Evolutionary conservation across 2,797 vertebrate genomes (phyloP).

Genomic region (Xenentodon cancila): DNA sequence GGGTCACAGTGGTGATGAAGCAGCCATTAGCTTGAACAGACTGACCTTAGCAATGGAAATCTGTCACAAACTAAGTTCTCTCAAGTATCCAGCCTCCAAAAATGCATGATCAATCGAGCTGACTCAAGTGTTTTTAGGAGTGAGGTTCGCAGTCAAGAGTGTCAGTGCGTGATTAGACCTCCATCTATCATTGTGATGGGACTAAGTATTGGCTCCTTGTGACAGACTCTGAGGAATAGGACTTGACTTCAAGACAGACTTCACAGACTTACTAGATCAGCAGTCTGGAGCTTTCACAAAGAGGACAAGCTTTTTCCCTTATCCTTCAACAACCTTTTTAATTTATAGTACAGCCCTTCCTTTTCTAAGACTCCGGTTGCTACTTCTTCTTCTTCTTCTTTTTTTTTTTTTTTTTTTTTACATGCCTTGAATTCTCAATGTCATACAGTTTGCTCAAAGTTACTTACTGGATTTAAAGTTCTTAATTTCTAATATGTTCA

Average conservation of each 20-base stretch:
- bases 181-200: slow-evolving; percentile 85
- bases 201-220: slow-evolving; percentile 81
- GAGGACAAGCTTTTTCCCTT: slow-evolving; percentile 52
- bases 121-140: slow-evolving; percentile 80
- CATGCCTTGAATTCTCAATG: slow-evolving; percentile 20
- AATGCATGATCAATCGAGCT: slow-evolving; percentile 81
- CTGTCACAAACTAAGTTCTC: slow-evolving; percentile 83
- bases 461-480: too few species aligned
- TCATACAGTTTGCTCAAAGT: not conserved
- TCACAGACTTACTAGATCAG: slow-evolving; percentile 80
- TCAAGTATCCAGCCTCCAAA: slow-evolving; percentile 71
- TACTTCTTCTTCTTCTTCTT: too few species aligned
- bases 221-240: slow-evolving; percentile 83
- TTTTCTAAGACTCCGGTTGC: slow-evolving; percentile 22
- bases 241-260: slow-evolving; percentile 76
- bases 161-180: slow-evolving; percentile 83
- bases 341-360: slow-evolving; percentile 50
- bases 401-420: slow-evolving; percentile 20
- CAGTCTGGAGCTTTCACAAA: slow-evolving; percentile 70
- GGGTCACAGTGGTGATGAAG: slow-evolving; percentile 66
- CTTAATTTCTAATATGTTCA: too few species aligned
- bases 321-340: slow-evolving; percentile 57
- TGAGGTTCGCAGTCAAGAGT: slow-evolving; percentile 70
- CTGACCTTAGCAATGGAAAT: slow-evolving; percentile 82
- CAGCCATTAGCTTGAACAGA: slow-evolving; percentile 61